Evolutionary conservation across 1,140 invertebrate genomes (phyloP).

Genomic region (Thaumatotibia leucotreta): DNA sequence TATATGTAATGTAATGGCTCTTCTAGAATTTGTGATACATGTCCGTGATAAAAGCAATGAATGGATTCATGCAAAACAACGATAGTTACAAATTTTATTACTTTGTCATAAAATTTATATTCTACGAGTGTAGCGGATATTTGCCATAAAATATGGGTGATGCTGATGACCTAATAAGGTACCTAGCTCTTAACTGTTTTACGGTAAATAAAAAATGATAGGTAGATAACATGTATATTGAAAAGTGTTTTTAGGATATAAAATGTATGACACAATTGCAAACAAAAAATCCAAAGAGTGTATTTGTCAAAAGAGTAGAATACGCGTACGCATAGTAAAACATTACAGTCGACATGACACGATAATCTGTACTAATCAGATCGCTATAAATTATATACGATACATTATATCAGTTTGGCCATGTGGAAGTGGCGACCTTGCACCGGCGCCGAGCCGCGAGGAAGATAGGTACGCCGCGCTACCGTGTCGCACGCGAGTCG

Average conservation of each 20-base stretch:
- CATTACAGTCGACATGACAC: background rate
- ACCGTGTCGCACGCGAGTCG: slow-evolving; percentile 21
- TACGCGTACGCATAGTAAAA: background rate
- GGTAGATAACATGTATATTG: no score
- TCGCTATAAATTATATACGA: background rate
- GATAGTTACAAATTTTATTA: background rate
- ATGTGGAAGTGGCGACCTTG: slow-evolving; percentile 19
- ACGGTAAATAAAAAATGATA: no score
- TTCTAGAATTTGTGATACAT: no score
- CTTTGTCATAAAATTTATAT: background rate
- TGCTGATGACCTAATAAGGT: background rate
- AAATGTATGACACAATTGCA: no score
- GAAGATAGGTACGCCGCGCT: slow-evolving; percentile 23
- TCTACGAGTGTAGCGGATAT: background rate
- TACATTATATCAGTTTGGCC: background rate
- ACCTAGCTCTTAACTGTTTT: no score
- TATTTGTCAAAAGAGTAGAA: background rate
- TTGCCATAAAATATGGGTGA: background rate
- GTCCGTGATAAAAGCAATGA: background rate
- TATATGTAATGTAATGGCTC: background rate
- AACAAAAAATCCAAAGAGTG: background rate
- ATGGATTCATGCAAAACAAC: background rate
- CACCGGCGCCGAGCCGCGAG: background rate
- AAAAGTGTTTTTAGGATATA: no score
- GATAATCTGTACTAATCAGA: background rate